phyloP scores from a whole-genome alignment of 1,140 invertebrate genomes.

The Aphis craccivora region DNA sequence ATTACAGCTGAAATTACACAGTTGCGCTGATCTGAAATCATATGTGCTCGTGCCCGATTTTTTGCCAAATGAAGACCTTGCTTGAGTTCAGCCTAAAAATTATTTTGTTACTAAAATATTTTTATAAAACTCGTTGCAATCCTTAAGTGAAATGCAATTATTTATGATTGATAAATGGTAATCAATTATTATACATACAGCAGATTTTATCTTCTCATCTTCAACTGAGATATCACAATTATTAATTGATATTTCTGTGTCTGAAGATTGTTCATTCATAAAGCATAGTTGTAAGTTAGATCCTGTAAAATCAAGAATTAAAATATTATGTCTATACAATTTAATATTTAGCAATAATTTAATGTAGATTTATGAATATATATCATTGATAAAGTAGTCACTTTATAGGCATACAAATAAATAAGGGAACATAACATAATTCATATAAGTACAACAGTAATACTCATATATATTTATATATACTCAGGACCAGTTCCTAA shows the following conservation, averaged over 20 bases:
- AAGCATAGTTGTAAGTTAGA: constrained; percentile 95
- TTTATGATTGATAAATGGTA: background rate
- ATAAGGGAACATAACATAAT: background rate
- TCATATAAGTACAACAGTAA: background rate
- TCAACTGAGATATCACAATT: background rate
- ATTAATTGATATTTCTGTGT: constrained; percentile 49
- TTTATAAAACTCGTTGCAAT: background rate
- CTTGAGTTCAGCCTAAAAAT: constrained; percentile 43
- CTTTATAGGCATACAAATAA: background rate
- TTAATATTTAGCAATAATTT: background rate
- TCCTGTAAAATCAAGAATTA: constrained; percentile 66
- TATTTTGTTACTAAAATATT: background rate
- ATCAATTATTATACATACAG: constrained; percentile 25
- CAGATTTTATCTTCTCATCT: constrained; percentile 34
- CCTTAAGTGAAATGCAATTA: background rate
- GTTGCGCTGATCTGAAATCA: constrained; percentile 48
- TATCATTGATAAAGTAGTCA: background rate
- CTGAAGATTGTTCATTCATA: constrained; percentile 89
- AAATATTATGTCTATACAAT: background rate
- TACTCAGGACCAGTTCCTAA: no score
- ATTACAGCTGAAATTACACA: constrained; percentile 52
- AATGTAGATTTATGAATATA: background rate
- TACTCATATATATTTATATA: no score
- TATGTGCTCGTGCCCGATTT: constrained; percentile 23
- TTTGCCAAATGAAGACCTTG: constrained; percentile 3